Percentiles rank a stretch among this genome's conserved stretches.
phyloP scores from a whole-genome alignment of 2,113 vertebrate genomes.

The Cygnus buccinator region DNA sequence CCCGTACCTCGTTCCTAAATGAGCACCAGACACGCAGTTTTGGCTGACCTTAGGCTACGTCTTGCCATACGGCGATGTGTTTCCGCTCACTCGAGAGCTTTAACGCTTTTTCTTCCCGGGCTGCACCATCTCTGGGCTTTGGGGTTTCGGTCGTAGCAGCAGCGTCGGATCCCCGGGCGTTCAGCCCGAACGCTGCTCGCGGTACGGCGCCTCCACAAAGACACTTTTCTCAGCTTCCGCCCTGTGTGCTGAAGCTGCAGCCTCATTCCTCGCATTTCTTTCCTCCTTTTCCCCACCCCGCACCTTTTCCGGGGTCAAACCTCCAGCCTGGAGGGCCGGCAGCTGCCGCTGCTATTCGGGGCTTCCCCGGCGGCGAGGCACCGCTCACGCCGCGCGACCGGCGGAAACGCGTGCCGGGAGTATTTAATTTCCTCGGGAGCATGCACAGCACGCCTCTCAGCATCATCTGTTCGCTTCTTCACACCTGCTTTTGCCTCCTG shows the following conservation, averaged over 20 bases:
- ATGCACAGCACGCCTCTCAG: fast-evolving
- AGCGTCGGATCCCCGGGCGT: neutral
- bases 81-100: neutral
- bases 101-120: neutral
- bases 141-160: neutral
- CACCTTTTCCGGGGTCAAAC: constrained; percentile 6
- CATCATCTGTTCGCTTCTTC: neutral
- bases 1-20: fast-evolving
- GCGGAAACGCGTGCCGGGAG: too few relatives aligned
- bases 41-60: neutral
- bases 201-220: neutral
- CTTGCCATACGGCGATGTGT: fast-evolving
- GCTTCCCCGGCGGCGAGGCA: fast-evolving
- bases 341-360: constrained; percentile 55
- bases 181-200: neutral
- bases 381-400: neutral
- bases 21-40: fast-evolving
- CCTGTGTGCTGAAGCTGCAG: neutral
- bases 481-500: fast-evolving
- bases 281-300: neutral
- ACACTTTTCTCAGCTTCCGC: neutral
- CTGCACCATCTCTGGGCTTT: neutral
- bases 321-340: too few relatives aligned
- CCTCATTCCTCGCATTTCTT: neutral
- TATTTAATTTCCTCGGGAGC: neutral